phyloP scores from a whole-genome alignment of 2,888 invertebrate species.

The Ceramica pisi region DNA sequence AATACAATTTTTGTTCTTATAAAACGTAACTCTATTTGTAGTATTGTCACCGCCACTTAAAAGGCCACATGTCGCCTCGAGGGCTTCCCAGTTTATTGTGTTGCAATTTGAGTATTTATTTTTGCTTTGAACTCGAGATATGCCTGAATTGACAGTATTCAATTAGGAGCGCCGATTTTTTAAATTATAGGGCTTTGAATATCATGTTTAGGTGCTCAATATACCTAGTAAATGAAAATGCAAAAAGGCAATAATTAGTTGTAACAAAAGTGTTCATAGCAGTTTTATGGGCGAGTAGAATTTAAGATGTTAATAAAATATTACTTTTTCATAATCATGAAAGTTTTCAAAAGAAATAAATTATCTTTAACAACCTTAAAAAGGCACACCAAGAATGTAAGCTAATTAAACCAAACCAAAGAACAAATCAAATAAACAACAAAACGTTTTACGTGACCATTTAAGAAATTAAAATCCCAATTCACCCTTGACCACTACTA shows the following conservation, averaged over 20 bases:
- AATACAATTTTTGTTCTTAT: conserved; percentile 84
- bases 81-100: conserved; percentile 85
- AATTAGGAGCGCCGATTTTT: conserved; percentile 34
- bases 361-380: not conserved
- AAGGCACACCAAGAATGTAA: not conserved
- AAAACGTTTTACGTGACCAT: not conserved
- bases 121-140: conserved; percentile 62
- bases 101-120: conserved; percentile 75
- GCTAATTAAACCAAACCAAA: not conserved
- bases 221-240: not conserved
- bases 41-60: conserved; percentile 90
- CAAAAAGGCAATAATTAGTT: not conserved
- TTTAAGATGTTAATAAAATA: too few species aligned
- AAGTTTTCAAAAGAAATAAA: not conserved
- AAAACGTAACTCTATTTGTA: conserved; percentile 89
- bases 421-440: not conserved
- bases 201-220: not conserved
- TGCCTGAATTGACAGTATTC: conserved; percentile 50
- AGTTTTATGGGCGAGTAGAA: not conserved
- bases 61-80: conserved; percentile 89
- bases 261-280: not conserved
- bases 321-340: not conserved
- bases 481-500: conserved; percentile 47
- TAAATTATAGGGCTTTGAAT: not conserved
- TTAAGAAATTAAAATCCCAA: conserved; percentile 23